phyloP scores from a whole-genome alignment of 2,113 vertebrate species.

The Perognathus longimembris region DNA sequence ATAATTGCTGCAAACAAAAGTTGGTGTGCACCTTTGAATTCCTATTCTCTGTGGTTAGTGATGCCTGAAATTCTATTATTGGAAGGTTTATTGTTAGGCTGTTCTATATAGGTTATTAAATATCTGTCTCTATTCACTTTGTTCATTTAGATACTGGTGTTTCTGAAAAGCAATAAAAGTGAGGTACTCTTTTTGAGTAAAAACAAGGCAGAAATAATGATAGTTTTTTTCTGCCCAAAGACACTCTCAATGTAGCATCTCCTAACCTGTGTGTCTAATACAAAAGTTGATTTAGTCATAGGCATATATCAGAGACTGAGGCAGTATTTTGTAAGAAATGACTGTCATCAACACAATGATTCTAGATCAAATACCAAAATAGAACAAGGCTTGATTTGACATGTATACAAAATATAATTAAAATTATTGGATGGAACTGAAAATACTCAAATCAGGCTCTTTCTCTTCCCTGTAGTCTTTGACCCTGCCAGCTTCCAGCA shows the following conservation, averaged over 20 bases:
- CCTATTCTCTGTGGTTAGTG: neutral
- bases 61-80: conserved; percentile 7
- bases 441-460: neutral
- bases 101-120: neutral
- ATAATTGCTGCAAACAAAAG: neutral
- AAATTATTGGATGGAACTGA: neutral
- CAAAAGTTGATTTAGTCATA: neutral
- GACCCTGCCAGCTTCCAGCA: conserved; percentile 37
- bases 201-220: neutral
- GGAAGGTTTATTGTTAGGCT: neutral
- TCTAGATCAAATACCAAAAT: neutral
- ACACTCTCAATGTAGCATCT: neutral
- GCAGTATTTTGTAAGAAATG: neutral
- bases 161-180: conserved; percentile 49
- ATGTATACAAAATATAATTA: neutral
- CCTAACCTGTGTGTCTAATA: neutral
- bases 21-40: neutral
- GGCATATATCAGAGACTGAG: neutral
- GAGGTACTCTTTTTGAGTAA: neutral
- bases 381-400: neutral
- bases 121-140: conserved; percentile 30
- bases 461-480: conserved; percentile 26
- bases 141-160: conserved; percentile 16
- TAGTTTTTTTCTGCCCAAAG: neutral
- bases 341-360: conserved; percentile 5